Base-by-base conservation (phyloP, 1,140 invertebrate species). In the Euwallacea fornicatus region DNA sequence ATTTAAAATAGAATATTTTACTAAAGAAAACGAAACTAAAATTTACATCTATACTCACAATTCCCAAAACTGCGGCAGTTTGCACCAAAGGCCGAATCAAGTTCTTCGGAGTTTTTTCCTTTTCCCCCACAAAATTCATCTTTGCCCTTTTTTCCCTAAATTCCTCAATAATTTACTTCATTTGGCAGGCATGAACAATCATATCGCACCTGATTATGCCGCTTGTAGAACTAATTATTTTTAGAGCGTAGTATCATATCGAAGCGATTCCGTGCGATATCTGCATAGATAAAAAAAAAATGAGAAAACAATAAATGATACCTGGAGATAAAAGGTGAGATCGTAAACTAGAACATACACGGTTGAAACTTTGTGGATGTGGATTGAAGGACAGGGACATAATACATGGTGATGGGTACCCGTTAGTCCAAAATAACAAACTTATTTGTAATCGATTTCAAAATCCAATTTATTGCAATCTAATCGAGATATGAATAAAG, bases 51-150 rank as follows among this genome's bases (percentile, higher is more conserved):
- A n/a, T 8, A 68, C 67, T 70, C 66, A 73, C 72, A 42, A 60
- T 46, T 16, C 72, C 72, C 16, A 73, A 50, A 7, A 66, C 6
- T 10, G 55, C 72, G 0, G 67, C 72, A 66, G 75, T 78, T 69
- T 70, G 72, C 71, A 76, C 75, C 73, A 67, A 42, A 2, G 66
- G 66, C 50, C 2, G 9, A 6, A 10, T 50, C 46, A 50, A 50
- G 46, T 6, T 50, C 13, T 50, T 50, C 2, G 46, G 46, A 2
- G 9, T 50, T 10, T 33, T 4, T 4, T 11, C 46, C 46, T 50
- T 50, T 6, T 50, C 46, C 46, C 46, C 46, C 46, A 50, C 46
- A 50, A 50, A 50, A 50, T 50, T 50, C 46, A 50, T 50, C 2
- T 13, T 50, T 50, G 21, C 21, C 1, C 1, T 33, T 33, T 33